phyloP scores from a whole-genome alignment of 2,797 vertebrate genomes.

The Lutjanus campechanus region DNA sequence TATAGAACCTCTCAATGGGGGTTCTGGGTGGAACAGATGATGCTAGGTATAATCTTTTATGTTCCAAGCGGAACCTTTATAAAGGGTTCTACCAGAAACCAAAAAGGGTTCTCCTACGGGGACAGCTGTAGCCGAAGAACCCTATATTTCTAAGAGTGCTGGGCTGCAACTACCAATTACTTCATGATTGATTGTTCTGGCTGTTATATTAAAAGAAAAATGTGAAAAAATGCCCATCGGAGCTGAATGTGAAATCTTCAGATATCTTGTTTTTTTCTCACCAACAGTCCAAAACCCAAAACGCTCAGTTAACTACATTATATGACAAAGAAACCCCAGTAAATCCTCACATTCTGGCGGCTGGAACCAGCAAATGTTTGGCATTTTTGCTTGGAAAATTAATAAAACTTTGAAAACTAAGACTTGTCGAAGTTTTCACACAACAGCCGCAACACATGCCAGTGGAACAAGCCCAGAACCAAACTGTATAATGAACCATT shows the following conservation, averaged over 20 bases:
- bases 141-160: no score
- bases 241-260: background rate
- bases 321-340: background rate
- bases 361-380: background rate
- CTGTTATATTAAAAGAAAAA: background rate
- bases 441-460: constrained; percentile 39
- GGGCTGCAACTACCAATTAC: constrained; percentile 8
- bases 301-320: background rate
- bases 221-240: background rate
- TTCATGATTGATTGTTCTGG: background rate
- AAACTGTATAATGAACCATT: constrained; percentile 70
- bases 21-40: no score
- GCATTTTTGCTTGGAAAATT: background rate
- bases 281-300: background rate
- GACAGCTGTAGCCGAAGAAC: no score
- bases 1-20: no score
- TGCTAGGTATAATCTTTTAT: no score
- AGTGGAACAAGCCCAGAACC: constrained; percentile 36
- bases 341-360: background rate
- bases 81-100: no score
- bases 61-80: no score
- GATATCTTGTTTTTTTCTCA: background rate
- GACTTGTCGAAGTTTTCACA: constrained; percentile 19
- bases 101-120: no score
- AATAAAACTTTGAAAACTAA: background rate